Percentiles rank a stretch among this genome's conserved stretches.
phyloP scores from a whole-genome alignment of 2,797 vertebrate species.

The Hozukius guyotensis region DNA sequence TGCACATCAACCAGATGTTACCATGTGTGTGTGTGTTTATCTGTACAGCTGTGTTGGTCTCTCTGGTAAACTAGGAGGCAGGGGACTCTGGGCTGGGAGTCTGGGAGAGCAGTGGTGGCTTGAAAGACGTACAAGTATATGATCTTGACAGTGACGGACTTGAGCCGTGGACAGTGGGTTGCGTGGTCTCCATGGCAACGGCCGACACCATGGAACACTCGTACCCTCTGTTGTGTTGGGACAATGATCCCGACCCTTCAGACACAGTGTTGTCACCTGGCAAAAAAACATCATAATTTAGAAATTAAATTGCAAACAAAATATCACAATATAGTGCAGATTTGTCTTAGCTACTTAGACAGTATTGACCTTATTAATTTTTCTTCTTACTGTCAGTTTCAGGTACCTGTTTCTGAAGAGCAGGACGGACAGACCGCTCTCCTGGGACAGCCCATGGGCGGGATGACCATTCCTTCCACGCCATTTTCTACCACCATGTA shows the following conservation, averaged over 20 bases:
- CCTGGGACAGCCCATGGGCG: conserved; percentile 62
- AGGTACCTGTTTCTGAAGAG: conserved; percentile 79
- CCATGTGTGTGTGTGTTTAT: background rate
- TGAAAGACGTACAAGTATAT: conserved; percentile 45
- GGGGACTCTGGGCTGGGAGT: background rate
- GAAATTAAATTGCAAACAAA: background rate
- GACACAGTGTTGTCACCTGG: conserved; percentile 60
- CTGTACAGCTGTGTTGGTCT: background rate
- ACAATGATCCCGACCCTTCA: conserved; percentile 49
- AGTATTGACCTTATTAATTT: no score
- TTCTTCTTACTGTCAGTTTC: background rate
- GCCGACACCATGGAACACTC: conserved; percentile 55
- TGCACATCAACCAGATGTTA: background rate
- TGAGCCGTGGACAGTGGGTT: background rate
- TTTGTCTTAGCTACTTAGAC: background rate
- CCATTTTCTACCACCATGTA: conserved; percentile 76
- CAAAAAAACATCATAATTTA: background rate
- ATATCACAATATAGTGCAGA: background rate
- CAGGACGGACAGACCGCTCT: conserved; percentile 72
- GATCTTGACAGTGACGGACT: conserved; percentile 39
- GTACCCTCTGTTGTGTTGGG: conserved; percentile 59
- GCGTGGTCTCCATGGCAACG: conserved; percentile 32
- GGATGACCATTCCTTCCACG: conserved; percentile 47
- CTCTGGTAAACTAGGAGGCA: conserved; percentile 18
- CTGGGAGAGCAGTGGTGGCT: conserved; percentile 5